These are phyloP conservation scores for Xiphias gladius DNA, from an alignment of 2,113 vertebrate species.

Conservation along the genomic window DNA sequence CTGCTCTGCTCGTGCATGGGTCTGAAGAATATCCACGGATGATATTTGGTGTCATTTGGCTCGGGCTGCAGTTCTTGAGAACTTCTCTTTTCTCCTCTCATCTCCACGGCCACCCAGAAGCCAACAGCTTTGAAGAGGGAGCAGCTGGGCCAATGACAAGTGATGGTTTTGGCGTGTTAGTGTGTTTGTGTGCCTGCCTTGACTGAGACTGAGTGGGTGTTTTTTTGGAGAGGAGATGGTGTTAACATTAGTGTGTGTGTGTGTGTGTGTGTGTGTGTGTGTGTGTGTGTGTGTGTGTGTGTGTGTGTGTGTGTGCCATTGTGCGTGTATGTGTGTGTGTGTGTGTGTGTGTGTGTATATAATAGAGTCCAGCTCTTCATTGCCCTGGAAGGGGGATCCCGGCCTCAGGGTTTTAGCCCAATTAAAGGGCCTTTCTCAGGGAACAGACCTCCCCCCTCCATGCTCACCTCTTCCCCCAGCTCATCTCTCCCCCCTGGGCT, in stretches of 20 bases:
- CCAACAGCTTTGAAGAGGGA: slow-evolving; percentile 74
- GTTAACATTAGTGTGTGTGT: slow-evolving; percentile 57
- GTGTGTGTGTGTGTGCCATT: slow-evolving; percentile 18
- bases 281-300: slow-evolving; percentile 28
- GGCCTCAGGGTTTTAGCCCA: slow-evolving; percentile 68
- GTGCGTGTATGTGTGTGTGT: slow-evolving; percentile 15
- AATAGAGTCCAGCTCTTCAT: slow-evolving; percentile 54
- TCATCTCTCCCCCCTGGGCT: slow-evolving; percentile 11
- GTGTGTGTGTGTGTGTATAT: slow-evolving; percentile 30
- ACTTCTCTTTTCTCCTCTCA: slow-evolving; percentile 55
- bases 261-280: slow-evolving; percentile 16
- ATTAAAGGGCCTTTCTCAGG: slow-evolving; percentile 62
- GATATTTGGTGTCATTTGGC: slow-evolving; percentile 62
- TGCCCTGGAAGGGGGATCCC: slow-evolving; percentile 52
- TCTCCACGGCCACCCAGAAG: slow-evolving; percentile 77
- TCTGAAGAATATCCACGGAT: slow-evolving; percentile 46
- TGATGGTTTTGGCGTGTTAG: slow-evolving; percentile 72
- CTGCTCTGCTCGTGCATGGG: slow-evolving; percentile 23
- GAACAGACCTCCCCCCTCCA: slow-evolving; percentile 16
- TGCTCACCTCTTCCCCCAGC: slow-evolving; percentile 34
- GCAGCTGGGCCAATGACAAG: slow-evolving; percentile 79
- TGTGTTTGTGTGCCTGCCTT: slow-evolving; percentile 51
- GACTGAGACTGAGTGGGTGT: slow-evolving; percentile 56
- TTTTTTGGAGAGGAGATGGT: slow-evolving; percentile 50
- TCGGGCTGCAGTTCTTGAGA: slow-evolving; percentile 49